Conservation (phyloP, 2,113 vertebrate genomes). For the Argyrosomus japonicus region DNA sequence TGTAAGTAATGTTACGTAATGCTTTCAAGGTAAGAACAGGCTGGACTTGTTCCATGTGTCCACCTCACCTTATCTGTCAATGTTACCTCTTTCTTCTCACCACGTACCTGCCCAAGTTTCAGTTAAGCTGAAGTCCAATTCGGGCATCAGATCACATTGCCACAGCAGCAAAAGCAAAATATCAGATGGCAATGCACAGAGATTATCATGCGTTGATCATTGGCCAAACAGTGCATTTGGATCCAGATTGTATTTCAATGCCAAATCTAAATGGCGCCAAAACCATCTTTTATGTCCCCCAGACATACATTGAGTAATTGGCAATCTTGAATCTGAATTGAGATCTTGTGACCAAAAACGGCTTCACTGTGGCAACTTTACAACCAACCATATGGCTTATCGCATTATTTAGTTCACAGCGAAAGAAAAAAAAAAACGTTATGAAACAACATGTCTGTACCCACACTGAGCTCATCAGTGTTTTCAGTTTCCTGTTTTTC, state of each 20-base stretch:
- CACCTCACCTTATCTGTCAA: not conserved
- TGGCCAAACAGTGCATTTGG: conserved; percentile 36
- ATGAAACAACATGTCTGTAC: not conserved
- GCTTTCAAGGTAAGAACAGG: not conserved
- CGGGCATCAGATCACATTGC: not conserved
- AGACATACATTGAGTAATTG: not conserved
- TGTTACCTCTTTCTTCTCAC: not conserved
- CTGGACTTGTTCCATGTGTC: not conserved
- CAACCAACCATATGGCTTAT: not conserved
- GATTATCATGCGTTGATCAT: conserved; percentile 28
- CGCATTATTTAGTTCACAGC: not conserved
- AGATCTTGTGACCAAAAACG: conserved; percentile 8
- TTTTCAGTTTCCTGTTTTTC: conserved; percentile 1
- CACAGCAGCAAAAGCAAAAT: conserved; percentile 31
- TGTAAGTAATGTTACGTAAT: not conserved
- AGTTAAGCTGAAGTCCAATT: not conserved
- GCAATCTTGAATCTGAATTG: not conserved
- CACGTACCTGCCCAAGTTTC: conserved; percentile 2
- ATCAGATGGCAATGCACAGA: conserved; percentile 25
- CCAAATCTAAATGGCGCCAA: conserved; percentile 17
- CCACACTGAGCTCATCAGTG: not conserved
- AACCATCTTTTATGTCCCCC: conserved; percentile 5
- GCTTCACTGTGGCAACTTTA: not conserved
- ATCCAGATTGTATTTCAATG: conserved; percentile 7
- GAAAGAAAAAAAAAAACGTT: not conserved